These are phyloP conservation scores for Pygocentrus nattereri DNA, from an alignment of 2,797 vertebrate genomes.

Conservation along the genomic window DNA sequence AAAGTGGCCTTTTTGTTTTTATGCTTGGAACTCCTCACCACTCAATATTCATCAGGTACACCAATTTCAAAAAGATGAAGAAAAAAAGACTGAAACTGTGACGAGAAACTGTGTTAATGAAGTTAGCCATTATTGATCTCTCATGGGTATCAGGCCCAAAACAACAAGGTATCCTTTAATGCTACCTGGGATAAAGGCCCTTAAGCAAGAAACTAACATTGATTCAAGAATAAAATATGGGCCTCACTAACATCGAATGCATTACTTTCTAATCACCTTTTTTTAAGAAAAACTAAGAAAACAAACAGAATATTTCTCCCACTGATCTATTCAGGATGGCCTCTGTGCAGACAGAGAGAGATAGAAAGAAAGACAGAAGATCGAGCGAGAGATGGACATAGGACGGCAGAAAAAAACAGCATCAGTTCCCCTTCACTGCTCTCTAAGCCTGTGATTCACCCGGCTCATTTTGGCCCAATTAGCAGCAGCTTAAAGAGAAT, in stretches of 20 bases:
- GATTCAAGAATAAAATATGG: conserved; percentile 27
- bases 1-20: neutral
- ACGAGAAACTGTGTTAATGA: neutral
- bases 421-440: conserved; percentile 37
- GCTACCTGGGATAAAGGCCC: conserved; percentile 22
- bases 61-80: neutral
- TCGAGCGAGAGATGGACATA: neutral
- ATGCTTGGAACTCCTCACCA: neutral
- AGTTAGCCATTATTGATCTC: conserved; percentile 15
- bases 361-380: conserved; percentile 6
- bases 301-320: conserved; percentile 27
- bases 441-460: conserved; percentile 43
- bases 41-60: neutral
- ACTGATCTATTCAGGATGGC: conserved; percentile 23
- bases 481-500: conserved; percentile 77
- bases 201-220: conserved; percentile 16
- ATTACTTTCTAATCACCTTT: conserved; percentile 40
- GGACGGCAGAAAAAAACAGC: conserved; percentile 17
- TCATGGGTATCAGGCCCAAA: neutral
- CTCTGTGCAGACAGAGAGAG: conserved; percentile 31
- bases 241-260: conserved; percentile 32
- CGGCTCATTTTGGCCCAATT: conserved; percentile 80
- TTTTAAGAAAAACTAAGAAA: conserved; percentile 18
- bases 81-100: neutral
- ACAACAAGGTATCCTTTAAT: conserved; percentile 8